Evolutionary conservation across 2,888 invertebrate species (phyloP), one percentile per base, ranked within the genome.

Genomic region (Amphipoea oculea): DNA sequence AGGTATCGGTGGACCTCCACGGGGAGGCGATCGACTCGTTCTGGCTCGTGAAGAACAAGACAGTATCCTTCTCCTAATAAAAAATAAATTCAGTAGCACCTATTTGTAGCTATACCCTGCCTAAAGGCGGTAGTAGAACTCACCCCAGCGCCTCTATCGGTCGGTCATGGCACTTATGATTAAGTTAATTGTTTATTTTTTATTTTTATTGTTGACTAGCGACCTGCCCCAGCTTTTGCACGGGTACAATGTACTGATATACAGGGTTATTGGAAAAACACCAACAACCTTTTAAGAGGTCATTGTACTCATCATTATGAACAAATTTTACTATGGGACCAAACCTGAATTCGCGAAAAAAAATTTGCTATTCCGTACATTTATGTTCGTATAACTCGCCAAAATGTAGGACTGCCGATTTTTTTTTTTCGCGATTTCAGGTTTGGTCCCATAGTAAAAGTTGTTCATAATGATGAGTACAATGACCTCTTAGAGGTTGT

Each of bases 1-100:
- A 97, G 97, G 97, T 98, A 45, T 98, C 98, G 0, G 98, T 98
- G 82, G 98, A 98, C 89, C 97, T 98, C 86, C 91, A 96, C 23
- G 98, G 98, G 2, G 97, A 97, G 82, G 97, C 98, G 36, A 97
- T 98, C 71, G 98, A 98, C 92, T 95, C 96, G 0, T 94, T 96
- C 80, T 96, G 96, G 96, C 86, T 96, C 20, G 83, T 95, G 9
- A 95, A 95, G 83, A 79, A 90, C 65, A 91, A 73, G 54, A 45
- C 67, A 7, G 40, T 66, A n/a, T 23, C 73, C 4, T 81, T 71
- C 67, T 63, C 5, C 4, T 12, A 40, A 17, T 17, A 9, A 11
- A 67, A 7, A 40, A 17, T 17, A 9, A 11, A 67, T n/a, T 71
- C 7, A 65, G 40, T 65, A 71, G n/a, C 70, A 40, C 17, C 40